Evolutionary conservation across 2,888 invertebrate species (phyloP).

Genomic region (Epinotia nisella): DNA sequence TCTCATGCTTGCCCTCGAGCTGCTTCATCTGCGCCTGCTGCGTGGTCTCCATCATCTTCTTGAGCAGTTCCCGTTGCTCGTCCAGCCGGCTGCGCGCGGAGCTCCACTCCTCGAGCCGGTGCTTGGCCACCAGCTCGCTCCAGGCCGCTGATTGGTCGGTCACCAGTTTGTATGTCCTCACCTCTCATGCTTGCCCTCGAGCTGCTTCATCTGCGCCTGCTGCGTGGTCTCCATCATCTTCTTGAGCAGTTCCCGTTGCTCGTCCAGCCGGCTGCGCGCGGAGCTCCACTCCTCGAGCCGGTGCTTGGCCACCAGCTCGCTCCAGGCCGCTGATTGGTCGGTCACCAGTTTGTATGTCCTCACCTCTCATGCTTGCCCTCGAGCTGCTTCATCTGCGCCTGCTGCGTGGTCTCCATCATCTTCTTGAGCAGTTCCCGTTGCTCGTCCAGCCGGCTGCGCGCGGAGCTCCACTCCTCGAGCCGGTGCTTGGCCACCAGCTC

Average conservation of each 20-base stretch:
- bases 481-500: conserved; percentile 94
- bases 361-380: conserved; percentile 94
- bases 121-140: conserved; percentile 94
- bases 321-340: conserved; percentile 98
- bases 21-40: conserved; percentile 95
- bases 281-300: conserved; percentile 93
- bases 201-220: conserved; percentile 93
- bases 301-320: conserved; percentile 93
- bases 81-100: conserved; percentile 92
- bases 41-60: conserved; percentile 91
- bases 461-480: conserved; percentile 92
- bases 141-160: conserved; percentile 97
- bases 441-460: conserved; percentile 93
- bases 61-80: conserved; percentile 90
- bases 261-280: conserved; percentile 92
- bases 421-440: conserved; percentile 89
- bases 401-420: conserved; percentile 93
- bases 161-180: conserved; percentile 90
- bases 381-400: conserved; percentile 93
- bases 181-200: conserved; percentile 95
- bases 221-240: conserved; percentile 94
- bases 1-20: conserved; percentile 94
- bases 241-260: conserved; percentile 89
- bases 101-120: conserved; percentile 93
- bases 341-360: conserved; percentile 91